A percentile compares a stretch with the other conserved stretches of the same genome.
Evolutionary conservation across 92 coral and sea anemone species (phyloP).

Genomic region (Palythoa grandis): DNA sequence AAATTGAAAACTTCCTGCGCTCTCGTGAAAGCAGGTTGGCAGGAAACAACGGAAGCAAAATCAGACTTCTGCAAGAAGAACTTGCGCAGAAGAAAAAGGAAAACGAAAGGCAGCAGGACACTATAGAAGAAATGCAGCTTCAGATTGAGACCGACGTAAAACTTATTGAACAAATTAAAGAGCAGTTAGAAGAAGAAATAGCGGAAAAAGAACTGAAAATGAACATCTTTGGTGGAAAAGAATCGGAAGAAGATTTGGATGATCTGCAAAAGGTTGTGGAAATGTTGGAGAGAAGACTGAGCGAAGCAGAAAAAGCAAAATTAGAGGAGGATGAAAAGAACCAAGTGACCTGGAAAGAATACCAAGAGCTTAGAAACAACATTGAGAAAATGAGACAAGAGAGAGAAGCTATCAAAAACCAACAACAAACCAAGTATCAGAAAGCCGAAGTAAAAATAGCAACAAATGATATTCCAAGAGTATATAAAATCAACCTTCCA

Average conservation of each 20-base stretch:
- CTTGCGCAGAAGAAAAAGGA: constrained; percentile 11
- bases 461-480: constrained; percentile 51
- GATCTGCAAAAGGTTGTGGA: constrained; percentile 52
- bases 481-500: constrained; percentile 56
- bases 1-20: constrained; percentile 36
- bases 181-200: constrained; percentile 73
- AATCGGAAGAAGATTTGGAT: constrained; percentile 43
- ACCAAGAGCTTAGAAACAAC: constrained; percentile 68
- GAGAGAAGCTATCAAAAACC: constrained; percentile 58
- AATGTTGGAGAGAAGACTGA: constrained; percentile 56
- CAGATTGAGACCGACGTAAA: constrained; percentile 66
- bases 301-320: constrained; percentile 68
- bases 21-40: neutral
- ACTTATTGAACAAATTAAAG: constrained; percentile 65
- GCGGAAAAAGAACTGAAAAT: constrained; percentile 62
- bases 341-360: constrained; percentile 64
- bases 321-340: constrained; percentile 68
- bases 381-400: constrained; percentile 69
- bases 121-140: constrained; percentile 62
- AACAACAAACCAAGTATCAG: constrained; percentile 49
- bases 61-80: constrained; percentile 12
- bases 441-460: constrained; percentile 38
- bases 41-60: neutral
- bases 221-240: constrained; percentile 45
- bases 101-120: constrained; percentile 33